Percentiles rank a stretch among this genome's conserved stretches.
These are phyloP conservation scores for Anthoptus insignis DNA, from an alignment of 2,888 invertebrate species.

Conservation along the genomic window DNA sequence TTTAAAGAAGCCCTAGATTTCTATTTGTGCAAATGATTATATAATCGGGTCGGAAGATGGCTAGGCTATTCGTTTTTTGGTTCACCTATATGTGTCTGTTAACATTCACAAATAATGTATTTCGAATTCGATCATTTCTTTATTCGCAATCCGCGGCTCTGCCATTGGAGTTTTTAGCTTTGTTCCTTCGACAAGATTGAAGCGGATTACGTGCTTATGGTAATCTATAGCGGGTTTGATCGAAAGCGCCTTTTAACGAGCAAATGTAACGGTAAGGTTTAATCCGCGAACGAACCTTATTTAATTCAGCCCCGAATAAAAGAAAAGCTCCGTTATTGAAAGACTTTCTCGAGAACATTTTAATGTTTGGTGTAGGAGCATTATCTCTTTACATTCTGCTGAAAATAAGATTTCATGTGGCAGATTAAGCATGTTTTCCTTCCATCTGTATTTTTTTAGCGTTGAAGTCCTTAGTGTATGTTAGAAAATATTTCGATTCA, in stretches of 20 bases:
- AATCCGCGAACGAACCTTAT: conserved; percentile 22
- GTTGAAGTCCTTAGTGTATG: too few relatives aligned
- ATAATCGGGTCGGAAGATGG: too few relatives aligned
- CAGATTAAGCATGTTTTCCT: background rate
- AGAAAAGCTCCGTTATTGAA: conserved; percentile 1
- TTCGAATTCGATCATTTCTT: conserved; percentile 16
- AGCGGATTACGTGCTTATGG: conserved; percentile 33
- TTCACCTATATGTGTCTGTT: conserved; percentile 56
- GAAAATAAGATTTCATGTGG: background rate
- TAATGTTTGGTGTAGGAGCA: background rate
- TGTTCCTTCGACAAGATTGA: conserved; percentile 28
- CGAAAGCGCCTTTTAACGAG: conserved; percentile 31
- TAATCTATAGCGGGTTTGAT: conserved; percentile 25
- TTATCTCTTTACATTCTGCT: background rate
- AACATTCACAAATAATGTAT: background rate
- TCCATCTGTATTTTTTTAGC: background rate
- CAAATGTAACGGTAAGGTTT: conserved; percentile 27
- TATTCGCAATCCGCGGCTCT: conserved; percentile 16
- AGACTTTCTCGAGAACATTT: background rate
- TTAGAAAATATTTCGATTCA: too few relatives aligned
- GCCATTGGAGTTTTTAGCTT: conserved; percentile 29
- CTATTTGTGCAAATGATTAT: too few relatives aligned
- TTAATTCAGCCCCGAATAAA: conserved; percentile 13
- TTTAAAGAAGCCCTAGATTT: too few relatives aligned
- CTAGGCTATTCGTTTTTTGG: too few relatives aligned